Percentiles rank a stretch among this genome's conserved stretches.
These are phyloP conservation scores for Prinia subflava DNA, from an alignment of 2,113 vertebrate species.

Conservation along the genomic window DNA sequence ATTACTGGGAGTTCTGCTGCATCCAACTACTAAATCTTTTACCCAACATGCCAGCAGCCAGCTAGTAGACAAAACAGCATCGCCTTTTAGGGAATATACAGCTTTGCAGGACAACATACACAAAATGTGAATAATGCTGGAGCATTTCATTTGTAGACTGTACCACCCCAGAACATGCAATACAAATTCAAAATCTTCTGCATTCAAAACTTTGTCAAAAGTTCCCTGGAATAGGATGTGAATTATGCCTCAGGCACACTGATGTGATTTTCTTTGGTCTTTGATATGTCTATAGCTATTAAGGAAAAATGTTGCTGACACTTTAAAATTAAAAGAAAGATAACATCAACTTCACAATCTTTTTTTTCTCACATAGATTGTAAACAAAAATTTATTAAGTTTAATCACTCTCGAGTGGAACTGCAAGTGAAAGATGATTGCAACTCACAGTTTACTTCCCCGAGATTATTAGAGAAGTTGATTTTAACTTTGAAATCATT, in stretches of 20 bases:
- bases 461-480: background rate
- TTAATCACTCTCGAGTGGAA: background rate
- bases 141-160: background rate
- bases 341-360: constrained; percentile 5
- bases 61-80: background rate
- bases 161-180: background rate
- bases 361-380: background rate
- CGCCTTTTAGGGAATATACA: background rate
- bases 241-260: constrained; percentile 18
- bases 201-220: background rate
- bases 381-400: constrained; percentile 15
- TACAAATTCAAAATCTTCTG: constrained; percentile 11
- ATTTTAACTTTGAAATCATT: background rate
- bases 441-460: background rate
- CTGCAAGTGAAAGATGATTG: background rate
- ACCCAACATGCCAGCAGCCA: background rate
- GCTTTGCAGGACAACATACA: background rate
- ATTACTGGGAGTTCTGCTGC: constrained; percentile 31
- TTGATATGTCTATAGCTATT: constrained; percentile 17
- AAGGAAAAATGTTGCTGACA: background rate
- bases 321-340: constrained; percentile 20
- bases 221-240: constrained; percentile 14
- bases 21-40: constrained; percentile 16
- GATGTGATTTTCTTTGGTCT: constrained; percentile 20
- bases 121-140: background rate